phyloP scores from a whole-genome alignment of 1,140 invertebrate genomes.

The Brachionus manjavacas region DNA sequence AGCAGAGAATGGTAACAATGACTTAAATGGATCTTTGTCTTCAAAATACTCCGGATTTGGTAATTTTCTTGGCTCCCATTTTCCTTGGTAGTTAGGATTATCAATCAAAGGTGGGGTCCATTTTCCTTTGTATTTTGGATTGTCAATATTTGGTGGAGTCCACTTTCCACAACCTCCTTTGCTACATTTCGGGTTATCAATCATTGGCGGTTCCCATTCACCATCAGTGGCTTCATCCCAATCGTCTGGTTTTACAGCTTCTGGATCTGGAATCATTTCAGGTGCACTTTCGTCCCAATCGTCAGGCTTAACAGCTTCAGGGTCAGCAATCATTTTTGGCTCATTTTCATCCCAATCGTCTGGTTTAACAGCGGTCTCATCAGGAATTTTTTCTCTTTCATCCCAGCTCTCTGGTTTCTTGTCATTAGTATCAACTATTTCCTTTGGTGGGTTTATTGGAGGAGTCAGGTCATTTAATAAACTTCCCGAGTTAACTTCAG shows the following conservation, averaged over 20 bases:
- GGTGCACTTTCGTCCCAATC: slow-evolving; percentile 77
- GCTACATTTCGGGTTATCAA: slow-evolving; percentile 75
- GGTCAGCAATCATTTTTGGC: slow-evolving; percentile 53
- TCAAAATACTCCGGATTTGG: slow-evolving; percentile 87
- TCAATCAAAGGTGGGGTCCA: slow-evolving; percentile 83
- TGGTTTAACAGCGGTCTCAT: slow-evolving; percentile 38
- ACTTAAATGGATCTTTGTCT: slow-evolving; percentile 80
- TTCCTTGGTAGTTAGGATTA: slow-evolving; percentile 89
- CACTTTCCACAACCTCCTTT: slow-evolving; percentile 85
- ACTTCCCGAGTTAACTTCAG: slow-evolving; percentile 74
- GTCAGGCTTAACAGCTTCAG: slow-evolving; percentile 53
- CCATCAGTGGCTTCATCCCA: slow-evolving; percentile 99
- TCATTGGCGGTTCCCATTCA: slow-evolving; percentile 89
- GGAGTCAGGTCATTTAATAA: slow-evolving; percentile 81
- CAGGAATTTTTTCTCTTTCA: slow-evolving; percentile 74
- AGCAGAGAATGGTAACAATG: slow-evolving; percentile 60
- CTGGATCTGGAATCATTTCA: slow-evolving; percentile 77
- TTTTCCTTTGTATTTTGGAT: slow-evolving; percentile 72
- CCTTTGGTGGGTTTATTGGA: slow-evolving; percentile 84
- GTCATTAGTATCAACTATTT: slow-evolving; percentile 90
- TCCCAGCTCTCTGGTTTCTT: slow-evolving; percentile 89
- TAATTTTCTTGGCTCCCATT: slow-evolving; percentile 79
- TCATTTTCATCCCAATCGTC: slow-evolving; percentile 54
- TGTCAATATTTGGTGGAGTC: slow-evolving; percentile 77
- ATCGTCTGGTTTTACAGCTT: slow-evolving; percentile 79